Evolutionary conservation across 2,797 vertebrate genomes (phyloP), one percentile per base, ranked within the genome.

Genomic region (Gallirallus australis): DNA sequence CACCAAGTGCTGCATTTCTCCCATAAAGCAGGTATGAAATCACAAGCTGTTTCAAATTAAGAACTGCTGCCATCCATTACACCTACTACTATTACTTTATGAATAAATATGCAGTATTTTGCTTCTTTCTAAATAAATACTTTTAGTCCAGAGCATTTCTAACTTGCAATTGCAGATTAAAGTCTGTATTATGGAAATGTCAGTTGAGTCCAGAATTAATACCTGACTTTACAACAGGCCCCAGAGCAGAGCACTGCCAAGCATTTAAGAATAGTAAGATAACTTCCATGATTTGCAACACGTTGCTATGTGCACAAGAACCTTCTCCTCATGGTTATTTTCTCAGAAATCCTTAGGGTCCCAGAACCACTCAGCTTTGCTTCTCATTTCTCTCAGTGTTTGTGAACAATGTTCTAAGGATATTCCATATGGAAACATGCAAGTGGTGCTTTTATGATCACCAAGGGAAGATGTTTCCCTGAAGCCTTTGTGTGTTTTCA

Each of bases 401-500:
- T 94, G 69, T 95, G 95, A 96, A 90, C 93, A 95, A 94, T 82
- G 33, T 95, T 97, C 92, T 92, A 88, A 93, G 91, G 64, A 86
- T 93, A 95, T 96, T 96, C 83, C 82, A 69, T 81, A 82, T 66
- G 39, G 86, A 96, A 94, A 92, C 89, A 64, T 86, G 89, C 76
- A 88, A 96, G 86, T 56, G 63, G 72, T 95, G 97, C 97, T 98
- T 98, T 98, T 97, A 97, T 89, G 80, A 90, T 93, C 89, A 89
- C 57, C 95, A 95, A 73, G 94, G 86, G 90, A 97, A 82, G 94
- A 96, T 97, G 97, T 97, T 97, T 98, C 97, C 97, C 97, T 94
- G 95, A 97, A 98, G 97, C 97, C 70, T 96, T 98, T 97, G 68
- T 96, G 71, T 96, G 96, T 97, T 97, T 97, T 84, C 89, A 86